Evolutionary conservation across 2,797 vertebrate genomes (phyloP).

Genomic region (Hylomyscus alleni): DNA sequence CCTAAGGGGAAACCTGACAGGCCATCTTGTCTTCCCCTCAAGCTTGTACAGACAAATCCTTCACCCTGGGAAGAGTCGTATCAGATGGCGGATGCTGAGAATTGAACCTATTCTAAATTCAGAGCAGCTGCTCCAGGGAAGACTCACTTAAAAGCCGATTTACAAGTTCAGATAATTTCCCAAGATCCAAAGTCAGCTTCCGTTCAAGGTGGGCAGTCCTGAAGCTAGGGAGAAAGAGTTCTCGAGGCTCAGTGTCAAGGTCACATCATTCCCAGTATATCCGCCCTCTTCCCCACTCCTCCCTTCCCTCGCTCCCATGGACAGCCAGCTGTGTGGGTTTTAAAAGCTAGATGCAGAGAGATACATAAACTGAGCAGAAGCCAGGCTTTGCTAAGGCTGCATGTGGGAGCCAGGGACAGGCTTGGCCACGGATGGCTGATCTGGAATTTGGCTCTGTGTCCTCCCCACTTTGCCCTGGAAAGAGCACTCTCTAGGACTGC

Average conservation of each 20-base stretch:
- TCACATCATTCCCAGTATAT: neutral
- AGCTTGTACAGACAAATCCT: slow-evolving; percentile 69
- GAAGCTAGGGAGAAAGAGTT: neutral
- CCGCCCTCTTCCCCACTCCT: neutral
- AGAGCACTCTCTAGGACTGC: slow-evolving; percentile 88
- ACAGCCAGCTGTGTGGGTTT: slow-evolving; percentile 24
- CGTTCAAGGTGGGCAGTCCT: slow-evolving; percentile 74
- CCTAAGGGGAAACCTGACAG: slow-evolving; percentile 78
- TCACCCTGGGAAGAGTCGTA: slow-evolving; percentile 86
- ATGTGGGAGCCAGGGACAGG: neutral
- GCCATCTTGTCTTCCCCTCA: slow-evolving; percentile 66
- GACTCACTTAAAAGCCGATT: slow-evolving; percentile 82
- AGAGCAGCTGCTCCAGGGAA: slow-evolving; percentile 80
- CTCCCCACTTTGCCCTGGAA: slow-evolving; percentile 84
- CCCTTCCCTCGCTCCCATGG: slow-evolving; percentile 1
- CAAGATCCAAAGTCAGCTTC: slow-evolving; percentile 73
- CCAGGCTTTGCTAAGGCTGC: neutral
- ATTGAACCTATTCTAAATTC: slow-evolving; percentile 82
- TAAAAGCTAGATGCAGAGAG: slow-evolving; percentile 13
- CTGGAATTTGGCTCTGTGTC: slow-evolving; percentile 85
- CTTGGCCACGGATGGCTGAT: slow-evolving; percentile 75
- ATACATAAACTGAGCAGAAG: neutral
- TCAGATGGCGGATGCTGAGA: slow-evolving; percentile 84
- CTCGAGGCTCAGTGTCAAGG: slow-evolving; percentile 4
- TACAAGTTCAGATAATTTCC: slow-evolving; percentile 82